Evolutionary conservation across 2,113 vertebrate genomes (phyloP), one percentile per base, ranked within the genome.

Genomic region (Azemiops feae): DNA sequence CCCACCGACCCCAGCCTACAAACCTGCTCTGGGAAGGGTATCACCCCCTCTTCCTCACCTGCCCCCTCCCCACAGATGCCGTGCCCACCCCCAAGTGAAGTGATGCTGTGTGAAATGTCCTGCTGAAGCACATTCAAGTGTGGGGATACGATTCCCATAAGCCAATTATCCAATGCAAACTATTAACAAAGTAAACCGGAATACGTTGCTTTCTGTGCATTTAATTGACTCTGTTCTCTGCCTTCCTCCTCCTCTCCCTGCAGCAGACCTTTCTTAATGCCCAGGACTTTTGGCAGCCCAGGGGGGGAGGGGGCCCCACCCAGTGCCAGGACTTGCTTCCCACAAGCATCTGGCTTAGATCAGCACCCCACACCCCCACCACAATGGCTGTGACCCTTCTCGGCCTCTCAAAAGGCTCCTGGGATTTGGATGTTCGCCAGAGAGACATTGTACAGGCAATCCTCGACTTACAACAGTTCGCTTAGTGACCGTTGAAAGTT

Each of bases 101-200:
- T 97, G 96, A 95, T 95, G 95, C 95, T 96, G 97, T 97, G 97
- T 96, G 91, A 95, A 96, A 96, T 96, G 94, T 93, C 96, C 93
- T 96, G 96, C 96, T 1, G 20, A 92, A 92, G 93, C 54, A 95
- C 69, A 0, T 47, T 91, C n/a, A 93, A 92, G 69, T 95, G 93
- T 97, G 93, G 93, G 85, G 97, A 53, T 85, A 0, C 39, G 93
- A 95, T 97, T 97, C 96, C 95, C 95, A 94, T 94, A 93, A 98
- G 97, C 96, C 97, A 97, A 94, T 96, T 96, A 97, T 95, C 96
- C 97, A 95, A 96, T 97, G 97, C 95, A 97, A 98, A 96, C 96
- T 91, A 96, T 97, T 97, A 95, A 96, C 93, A 96, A 96, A 95
- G 96, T 96, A 95, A 96, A 96, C 93, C 25, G 94, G 34, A 8